Evolutionary conservation across 2,113 vertebrate genomes (phyloP).

Genomic region (Sceloporus undulatus): DNA sequence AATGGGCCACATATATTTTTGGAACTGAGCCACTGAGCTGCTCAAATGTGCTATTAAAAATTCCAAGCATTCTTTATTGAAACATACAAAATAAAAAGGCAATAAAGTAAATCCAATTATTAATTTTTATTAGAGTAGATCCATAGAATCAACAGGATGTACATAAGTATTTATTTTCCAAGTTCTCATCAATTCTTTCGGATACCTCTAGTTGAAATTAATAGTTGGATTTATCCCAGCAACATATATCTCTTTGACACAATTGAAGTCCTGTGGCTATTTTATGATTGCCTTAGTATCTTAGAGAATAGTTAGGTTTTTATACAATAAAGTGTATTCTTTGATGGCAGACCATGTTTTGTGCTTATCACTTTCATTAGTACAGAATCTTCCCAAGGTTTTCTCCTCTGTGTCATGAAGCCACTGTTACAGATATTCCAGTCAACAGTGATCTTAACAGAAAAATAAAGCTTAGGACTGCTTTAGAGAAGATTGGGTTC

Average conservation of each 20-base stretch:
- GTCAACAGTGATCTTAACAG: not conserved
- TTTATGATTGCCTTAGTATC: constrained; percentile 4
- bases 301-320: not conserved
- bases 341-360: not conserved
- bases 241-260: not conserved
- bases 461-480: not conserved
- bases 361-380: not conserved
- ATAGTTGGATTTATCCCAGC: no score
- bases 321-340: not conserved
- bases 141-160: no score
- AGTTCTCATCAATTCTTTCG: no score
- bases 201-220: no score
- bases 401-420: not conserved
- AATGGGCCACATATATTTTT: no score
- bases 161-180: no score
- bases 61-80: no score
- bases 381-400: not conserved
- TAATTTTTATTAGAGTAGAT: no score
- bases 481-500: constrained; percentile 2
- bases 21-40: no score
- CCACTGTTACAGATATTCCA: not conserved
- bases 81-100: no score
- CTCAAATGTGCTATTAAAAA: no score
- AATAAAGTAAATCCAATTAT: no score
- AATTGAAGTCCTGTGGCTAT: not conserved